Conservation (phyloP, 2,113 vertebrate genomes). For the Jaculus jaculus region DNA sequence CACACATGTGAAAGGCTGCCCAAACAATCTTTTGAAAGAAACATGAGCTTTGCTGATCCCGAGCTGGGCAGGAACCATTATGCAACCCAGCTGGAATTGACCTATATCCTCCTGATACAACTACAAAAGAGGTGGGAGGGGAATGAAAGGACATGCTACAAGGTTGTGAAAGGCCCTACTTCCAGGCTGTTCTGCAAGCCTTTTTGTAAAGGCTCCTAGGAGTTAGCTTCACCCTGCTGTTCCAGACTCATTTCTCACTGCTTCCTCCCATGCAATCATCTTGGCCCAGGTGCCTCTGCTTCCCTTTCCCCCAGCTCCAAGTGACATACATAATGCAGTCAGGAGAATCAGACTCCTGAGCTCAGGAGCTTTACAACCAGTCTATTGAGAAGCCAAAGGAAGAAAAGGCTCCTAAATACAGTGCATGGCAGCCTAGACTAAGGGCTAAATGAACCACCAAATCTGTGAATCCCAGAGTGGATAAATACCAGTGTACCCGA, state of each 20-base stretch:
- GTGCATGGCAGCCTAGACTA: neutral
- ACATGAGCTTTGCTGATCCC: constrained; percentile 22
- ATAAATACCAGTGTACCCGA: neutral
- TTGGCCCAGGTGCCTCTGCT: neutral
- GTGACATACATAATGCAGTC: neutral
- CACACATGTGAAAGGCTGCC: neutral
- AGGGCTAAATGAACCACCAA: neutral
- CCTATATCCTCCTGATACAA: constrained; percentile 48
- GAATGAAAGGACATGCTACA: constrained; percentile 2
- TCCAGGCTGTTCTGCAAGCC: neutral
- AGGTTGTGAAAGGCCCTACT: neutral
- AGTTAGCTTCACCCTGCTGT: neutral
- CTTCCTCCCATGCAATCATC: neutral
- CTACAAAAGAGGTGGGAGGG: neutral
- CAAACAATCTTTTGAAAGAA: constrained; percentile 37
- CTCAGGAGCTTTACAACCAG: neutral
- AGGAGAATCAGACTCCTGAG: neutral
- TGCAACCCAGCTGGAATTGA: constrained; percentile 56
- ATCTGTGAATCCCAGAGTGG: neutral
- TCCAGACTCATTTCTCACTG: neutral
- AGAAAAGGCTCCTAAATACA: neutral
- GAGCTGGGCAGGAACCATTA: constrained; percentile 2
- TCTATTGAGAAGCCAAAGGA: neutral
- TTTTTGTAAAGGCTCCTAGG: neutral
- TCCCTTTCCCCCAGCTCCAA: neutral